These are phyloP conservation scores for Orestias chungarensis DNA, from an alignment of 2,797 vertebrate genomes.

Conservation along the genomic window DNA sequence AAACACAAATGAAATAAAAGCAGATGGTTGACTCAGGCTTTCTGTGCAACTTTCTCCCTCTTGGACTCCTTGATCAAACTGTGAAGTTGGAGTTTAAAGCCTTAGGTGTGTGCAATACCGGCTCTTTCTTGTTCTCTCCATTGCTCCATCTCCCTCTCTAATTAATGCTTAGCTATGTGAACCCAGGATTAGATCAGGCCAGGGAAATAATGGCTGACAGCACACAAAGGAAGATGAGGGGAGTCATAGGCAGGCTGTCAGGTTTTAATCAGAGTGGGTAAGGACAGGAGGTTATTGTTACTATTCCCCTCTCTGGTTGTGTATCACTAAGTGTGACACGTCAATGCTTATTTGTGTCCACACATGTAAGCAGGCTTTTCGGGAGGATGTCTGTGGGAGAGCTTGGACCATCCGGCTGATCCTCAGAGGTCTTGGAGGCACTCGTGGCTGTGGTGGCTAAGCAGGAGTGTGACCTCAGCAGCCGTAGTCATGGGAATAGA, in stretches of 20 bases:
- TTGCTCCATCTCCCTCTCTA: constrained; percentile 53
- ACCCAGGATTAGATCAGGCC: constrained; percentile 73
- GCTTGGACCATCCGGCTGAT: constrained; percentile 45
- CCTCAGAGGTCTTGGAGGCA: constrained; percentile 35
- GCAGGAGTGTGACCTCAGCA: constrained; percentile 47
- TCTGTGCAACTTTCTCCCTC: constrained; percentile 16
- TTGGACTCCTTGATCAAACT: constrained; percentile 50
- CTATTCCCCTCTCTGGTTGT: constrained; percentile 32
- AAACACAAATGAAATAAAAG: constrained; percentile 46
- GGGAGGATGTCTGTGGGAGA: constrained; percentile 60
- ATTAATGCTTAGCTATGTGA: constrained; percentile 71
- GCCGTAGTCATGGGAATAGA: constrained; percentile 43
- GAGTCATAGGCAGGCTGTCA: constrained; percentile 60
- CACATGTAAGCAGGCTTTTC: constrained; percentile 32
- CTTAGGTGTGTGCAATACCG: constrained; percentile 32
- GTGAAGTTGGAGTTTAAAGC: constrained; percentile 58
- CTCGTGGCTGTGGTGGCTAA: not conserved
- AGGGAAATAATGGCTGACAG: constrained; percentile 73
- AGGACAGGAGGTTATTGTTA: constrained; percentile 28
- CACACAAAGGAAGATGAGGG: constrained; percentile 34
- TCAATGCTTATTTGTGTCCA: constrained; percentile 16
- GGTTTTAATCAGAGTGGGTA: constrained; percentile 63
- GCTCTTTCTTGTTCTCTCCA: constrained; percentile 37
- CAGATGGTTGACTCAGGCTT: constrained; percentile 36
- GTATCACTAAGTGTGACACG: constrained; percentile 21